Conservation (phyloP, 2,113 vertebrate genomes). For the Noturus placidus region DNA sequence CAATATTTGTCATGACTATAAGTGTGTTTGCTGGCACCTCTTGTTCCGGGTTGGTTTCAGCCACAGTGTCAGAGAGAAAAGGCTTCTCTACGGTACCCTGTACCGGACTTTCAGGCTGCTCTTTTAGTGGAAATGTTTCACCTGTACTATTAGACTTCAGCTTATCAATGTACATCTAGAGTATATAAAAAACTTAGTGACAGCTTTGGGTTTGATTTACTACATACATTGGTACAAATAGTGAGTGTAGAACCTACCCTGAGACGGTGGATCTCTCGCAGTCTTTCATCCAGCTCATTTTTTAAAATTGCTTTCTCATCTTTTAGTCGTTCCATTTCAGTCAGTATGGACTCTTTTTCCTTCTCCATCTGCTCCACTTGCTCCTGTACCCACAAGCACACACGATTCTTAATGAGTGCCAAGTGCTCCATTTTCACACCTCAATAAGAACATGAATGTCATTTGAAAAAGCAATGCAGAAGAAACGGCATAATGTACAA, state of each 20-base stretch:
- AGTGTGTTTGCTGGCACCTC: constrained; percentile 20
- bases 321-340: constrained; percentile 49
- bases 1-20: neutral
- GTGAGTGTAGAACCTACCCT: constrained; percentile 58
- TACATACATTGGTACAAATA: neutral
- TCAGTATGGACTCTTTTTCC: constrained; percentile 62
- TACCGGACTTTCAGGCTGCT: neutral
- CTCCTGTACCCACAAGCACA: constrained; percentile 60
- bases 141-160: constrained; percentile 32
- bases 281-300: constrained; percentile 50
- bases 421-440: neutral
- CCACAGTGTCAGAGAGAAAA: neutral
- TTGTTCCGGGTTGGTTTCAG: constrained; percentile 23
- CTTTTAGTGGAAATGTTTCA: constrained; percentile 6
- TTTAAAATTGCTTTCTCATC: constrained; percentile 58
- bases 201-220: neutral
- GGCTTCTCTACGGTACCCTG: constrained; percentile 5
- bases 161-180: constrained; percentile 50
- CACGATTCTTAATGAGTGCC: neutral
- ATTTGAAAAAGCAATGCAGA: constrained; percentile 1
- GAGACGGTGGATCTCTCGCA: constrained; percentile 51
- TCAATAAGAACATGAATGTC: neutral
- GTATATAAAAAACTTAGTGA: neutral
- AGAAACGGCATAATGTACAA: neutral
- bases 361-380: constrained; percentile 64